These are phyloP conservation scores for Phrixothrix hirtus DNA, from an alignment of 2,888 invertebrate species.

Conservation along the genomic window DNA sequence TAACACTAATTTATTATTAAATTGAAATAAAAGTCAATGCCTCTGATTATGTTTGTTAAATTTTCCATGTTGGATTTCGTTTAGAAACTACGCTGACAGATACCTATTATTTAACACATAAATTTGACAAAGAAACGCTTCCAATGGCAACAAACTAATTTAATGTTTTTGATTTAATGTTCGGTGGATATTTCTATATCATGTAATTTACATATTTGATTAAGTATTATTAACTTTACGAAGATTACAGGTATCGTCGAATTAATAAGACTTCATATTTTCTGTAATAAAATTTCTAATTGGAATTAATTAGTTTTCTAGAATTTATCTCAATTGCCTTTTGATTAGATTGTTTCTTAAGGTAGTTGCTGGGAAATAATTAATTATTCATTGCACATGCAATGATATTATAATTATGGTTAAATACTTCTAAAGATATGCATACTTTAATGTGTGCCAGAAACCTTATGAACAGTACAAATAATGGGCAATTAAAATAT, in stretches of 20 bases:
- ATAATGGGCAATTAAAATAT: too few species aligned
- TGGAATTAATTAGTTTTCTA: background rate
- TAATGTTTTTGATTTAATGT: constrained; percentile 2
- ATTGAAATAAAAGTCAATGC: background rate
- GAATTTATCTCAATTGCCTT: background rate
- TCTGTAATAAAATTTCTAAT: background rate
- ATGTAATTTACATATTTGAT: constrained; percentile 22
- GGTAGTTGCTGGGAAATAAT: background rate
- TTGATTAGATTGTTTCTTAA: background rate
- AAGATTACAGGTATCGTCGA: background rate
- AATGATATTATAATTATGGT: too few species aligned
- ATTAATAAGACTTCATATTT: background rate
- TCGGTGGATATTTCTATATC: constrained; percentile 2
- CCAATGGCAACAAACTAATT: constrained; percentile 10
- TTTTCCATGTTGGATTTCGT: background rate
- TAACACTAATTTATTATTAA: background rate
- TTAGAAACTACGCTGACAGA: constrained; percentile 9
- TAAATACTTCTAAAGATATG: too few species aligned
- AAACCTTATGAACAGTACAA: too few species aligned
- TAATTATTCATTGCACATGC: background rate
- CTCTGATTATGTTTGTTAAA: background rate
- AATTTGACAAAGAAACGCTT: constrained; percentile 20
- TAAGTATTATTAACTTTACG: constrained; percentile 7
- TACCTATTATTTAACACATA: constrained; percentile 18
- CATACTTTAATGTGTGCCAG: too few species aligned